These are phyloP conservation scores for Anas capensis DNA, from an alignment of 2,797 vertebrate species.

Conservation along the genomic window DNA sequence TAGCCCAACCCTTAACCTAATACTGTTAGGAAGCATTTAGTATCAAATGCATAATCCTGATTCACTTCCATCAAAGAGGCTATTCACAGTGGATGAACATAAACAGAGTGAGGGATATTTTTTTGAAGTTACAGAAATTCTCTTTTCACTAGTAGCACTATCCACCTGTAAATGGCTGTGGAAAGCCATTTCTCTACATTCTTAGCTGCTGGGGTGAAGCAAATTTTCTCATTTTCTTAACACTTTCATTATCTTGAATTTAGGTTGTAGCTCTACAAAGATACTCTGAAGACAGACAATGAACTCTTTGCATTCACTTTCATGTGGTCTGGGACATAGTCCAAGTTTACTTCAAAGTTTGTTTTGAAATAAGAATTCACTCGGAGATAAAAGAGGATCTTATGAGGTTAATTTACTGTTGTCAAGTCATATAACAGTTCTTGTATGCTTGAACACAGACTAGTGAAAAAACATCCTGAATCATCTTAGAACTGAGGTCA, in stretches of 20 bases:
- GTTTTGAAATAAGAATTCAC: constrained; percentile 10
- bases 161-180: neutral
- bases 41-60: neutral
- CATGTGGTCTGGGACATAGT: constrained; percentile 11
- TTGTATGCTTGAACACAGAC: neutral
- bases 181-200: neutral
- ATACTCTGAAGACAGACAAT: neutral
- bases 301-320: neutral
- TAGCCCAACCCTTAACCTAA: too few species aligned
- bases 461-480: neutral
- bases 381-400: neutral
- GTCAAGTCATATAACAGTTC: neutral
- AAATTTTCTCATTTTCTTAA: constrained; percentile 1
- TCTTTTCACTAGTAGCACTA: neutral
- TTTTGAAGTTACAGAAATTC: neutral
- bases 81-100: neutral
- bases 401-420: neutral
- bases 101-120: neutral
- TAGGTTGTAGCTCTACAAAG: neutral
- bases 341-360: neutral
- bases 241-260: neutral
- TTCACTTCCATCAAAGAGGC: accelerated
- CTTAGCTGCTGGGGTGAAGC: neutral
- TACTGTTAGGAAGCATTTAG: neutral
- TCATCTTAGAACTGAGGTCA: neutral